Base-by-base conservation (phyloP, 2,888 invertebrate species). In the Eretmocerus hayati region DNA sequence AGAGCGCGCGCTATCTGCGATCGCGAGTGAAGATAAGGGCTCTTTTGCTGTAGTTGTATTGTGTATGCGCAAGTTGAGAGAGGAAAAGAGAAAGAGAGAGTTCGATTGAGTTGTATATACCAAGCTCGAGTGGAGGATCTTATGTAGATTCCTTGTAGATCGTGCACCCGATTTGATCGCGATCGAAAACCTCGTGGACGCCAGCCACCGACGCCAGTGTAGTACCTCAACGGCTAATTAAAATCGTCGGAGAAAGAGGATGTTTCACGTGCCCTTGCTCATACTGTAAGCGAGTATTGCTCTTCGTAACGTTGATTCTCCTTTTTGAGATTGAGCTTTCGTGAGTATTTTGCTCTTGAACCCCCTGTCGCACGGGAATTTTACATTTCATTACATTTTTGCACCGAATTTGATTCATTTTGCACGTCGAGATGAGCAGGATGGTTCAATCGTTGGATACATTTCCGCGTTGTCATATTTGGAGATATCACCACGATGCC, bases 141-240 rank as follows among this genome's bases (percentile, higher is more conserved):
- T 71, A 71, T 71, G 71, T 71, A 71, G 71, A 71, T 71, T 71
- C 69, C 71, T 71, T 71, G 71, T 71, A 71, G 71, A 71, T 71
- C 71, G 71, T 71, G 71, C 71, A 71, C 71, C 71, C 71, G 71
- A 71, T 71, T 71, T 68, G 71, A 71, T 71, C 68, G 71, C 70
- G 69, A 71, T 71, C 71, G 64, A 64, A 11, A 26, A 26, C 64
- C 65, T 65, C 26, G 8, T 6, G 11, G 6, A 26, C 11, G 11
- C 26, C 26, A 6, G 26, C 26, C 26, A 11, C 26, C 8, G 26
- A 26, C 26, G 8, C n/a, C n/a, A n/a, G n/a, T n/a, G n/a, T n/a
- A n/a, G n/a, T n/a, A n/a, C n/a, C n/a, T n/a, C n/a, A n/a, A n/a
- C 26, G 69, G 66, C 70, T 71, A 71, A 71, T 71, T 71, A 71